Evolutionary conservation across 2,888 invertebrate species (phyloP).

Genomic region (Lasius fuliginosus): DNA sequence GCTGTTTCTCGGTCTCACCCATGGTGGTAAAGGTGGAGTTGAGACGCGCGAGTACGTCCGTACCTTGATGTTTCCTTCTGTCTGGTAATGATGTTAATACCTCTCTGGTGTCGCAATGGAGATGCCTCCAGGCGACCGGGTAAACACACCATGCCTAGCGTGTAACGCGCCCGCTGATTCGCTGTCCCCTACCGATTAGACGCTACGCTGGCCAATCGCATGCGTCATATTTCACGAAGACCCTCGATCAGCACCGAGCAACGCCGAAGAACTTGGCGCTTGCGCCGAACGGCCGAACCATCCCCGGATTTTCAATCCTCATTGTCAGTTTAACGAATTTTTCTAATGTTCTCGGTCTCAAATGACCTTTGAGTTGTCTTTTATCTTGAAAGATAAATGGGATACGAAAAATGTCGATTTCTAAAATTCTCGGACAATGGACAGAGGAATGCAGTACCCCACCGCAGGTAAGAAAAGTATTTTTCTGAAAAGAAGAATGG

Average conservation of each 20-base stretch:
- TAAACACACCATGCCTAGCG: slow-evolving; percentile 78
- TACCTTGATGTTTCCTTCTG: slow-evolving; percentile 87
- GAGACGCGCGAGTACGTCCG: slow-evolving; percentile 86
- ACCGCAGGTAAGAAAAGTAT: too few relatives aligned
- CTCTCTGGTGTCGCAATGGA: slow-evolving; percentile 86
- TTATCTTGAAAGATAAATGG: not conserved
- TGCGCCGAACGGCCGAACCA: not conserved
- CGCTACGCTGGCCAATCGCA: slow-evolving; percentile 14
- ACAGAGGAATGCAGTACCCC: not conserved
- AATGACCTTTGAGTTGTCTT: not conserved
- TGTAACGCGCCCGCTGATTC: slow-evolving; percentile 65
- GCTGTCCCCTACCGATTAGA: slow-evolving; percentile 35
- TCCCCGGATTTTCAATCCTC: not conserved
- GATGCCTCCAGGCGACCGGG: slow-evolving; percentile 82
- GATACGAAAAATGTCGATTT: too few relatives aligned
- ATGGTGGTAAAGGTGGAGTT: slow-evolving; percentile 90
- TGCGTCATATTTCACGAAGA: not conserved
- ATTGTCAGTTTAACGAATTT: too few relatives aligned
- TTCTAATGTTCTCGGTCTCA: too few relatives aligned
- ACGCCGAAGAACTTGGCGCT: not conserved
- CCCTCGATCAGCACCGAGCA: slow-evolving; percentile 7
- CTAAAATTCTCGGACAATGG: not conserved
- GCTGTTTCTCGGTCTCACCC: slow-evolving; percentile 98
- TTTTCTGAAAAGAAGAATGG: too few relatives aligned
- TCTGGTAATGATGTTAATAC: slow-evolving; percentile 87